A percentile compares a stretch with the other conserved stretches of the same genome.
These are phyloP conservation scores for Xanthorhoe spadicearia DNA, from an alignment of 2,888 invertebrate genomes.

Conservation along the genomic window DNA sequence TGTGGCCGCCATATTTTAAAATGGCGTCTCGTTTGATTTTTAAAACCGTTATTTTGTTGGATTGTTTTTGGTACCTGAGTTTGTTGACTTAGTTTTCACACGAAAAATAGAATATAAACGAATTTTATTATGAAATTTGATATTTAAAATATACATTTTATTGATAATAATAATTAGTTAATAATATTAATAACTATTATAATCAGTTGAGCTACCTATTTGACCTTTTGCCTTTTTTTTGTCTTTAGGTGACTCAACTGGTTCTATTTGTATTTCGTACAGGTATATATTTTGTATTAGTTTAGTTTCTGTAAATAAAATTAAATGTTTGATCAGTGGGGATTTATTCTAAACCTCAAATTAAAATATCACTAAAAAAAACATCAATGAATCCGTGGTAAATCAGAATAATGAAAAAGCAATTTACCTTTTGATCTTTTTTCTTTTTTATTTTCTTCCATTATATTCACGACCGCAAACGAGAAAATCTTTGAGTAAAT, in stretches of 20 bases:
- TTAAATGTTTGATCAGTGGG: too few species aligned
- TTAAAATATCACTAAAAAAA: background rate
- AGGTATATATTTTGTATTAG: too few species aligned
- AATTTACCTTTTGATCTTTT: conserved; percentile 35
- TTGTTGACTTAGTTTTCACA: background rate
- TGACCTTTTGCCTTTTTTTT: too few species aligned
- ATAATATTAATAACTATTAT: too few species aligned
- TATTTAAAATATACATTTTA: too few species aligned
- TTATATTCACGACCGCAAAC: conserved; percentile 24
- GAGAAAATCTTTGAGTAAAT: conserved; percentile 28
- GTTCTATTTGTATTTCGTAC: too few species aligned
- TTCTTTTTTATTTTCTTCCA: conserved; percentile 22
- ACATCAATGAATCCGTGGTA: background rate
- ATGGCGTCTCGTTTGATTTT: conserved; percentile 68
- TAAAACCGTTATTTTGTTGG: conserved; percentile 56
- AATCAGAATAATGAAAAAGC: background rate
- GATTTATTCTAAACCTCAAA: background rate
- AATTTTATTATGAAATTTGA: too few species aligned
- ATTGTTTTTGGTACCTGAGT: conserved; percentile 34
- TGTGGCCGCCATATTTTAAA: conserved; percentile 70
- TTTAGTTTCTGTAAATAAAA: background rate
- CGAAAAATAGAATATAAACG: background rate
- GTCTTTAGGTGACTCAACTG: too few species aligned
- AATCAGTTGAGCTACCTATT: too few species aligned
- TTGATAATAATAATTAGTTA: too few species aligned